Evolutionary conservation across 2,797 vertebrate genomes (phyloP), one percentile per base, ranked within the genome.

Genomic region (Poeciliopsis presidionis): DNA sequence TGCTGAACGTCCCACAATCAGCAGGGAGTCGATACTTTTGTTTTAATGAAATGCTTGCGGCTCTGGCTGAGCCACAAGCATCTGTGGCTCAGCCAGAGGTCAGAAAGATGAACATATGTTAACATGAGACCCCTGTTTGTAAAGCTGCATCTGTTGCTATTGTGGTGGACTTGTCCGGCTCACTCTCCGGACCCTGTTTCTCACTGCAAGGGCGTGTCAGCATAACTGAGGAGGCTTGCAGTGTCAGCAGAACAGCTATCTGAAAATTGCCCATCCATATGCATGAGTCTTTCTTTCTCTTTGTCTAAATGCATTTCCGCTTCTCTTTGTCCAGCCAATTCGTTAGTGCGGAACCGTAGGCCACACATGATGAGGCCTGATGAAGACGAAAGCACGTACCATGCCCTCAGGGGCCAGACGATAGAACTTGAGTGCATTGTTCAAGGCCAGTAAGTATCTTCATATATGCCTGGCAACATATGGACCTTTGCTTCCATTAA

Each of bases 391-490:
- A 97, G 93, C 86, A 86, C 85, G 51, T 94, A 96, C 76, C 90
- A 96, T 18, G 93, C 96, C 72, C 94, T 98, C 81, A 94, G 93
- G 83, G 96, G 96, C n/a, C 93, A 95, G 82, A 89, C 89, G 0
- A 33, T 98, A 61, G 92, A 96, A 49, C 95, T 98, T 65, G 97
- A 98, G 91, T 98, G 97, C 92, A 97, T 98, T 4, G 95, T 96
- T 0, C 95, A 97, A 91, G 97, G 97, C 91, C 94, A 96, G 97
- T 98, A 93, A 97, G 97, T 97, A 67, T 89, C 45, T 79, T 69
- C 39, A 69, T 45, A 70, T 45, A 30, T n/a, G 71, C 69, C 22
- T 70, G 41, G 63, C 43, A 74, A 2, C 63, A 8, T 80, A 71
- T 51, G 46, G 75, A 67, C 74, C 39, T 63, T n/a, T 76, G 18